Percentiles rank a stretch among this genome's conserved stretches.
Conservation (phyloP, 2,888 invertebrate species). For the Amblyjoppa proteus region DNA sequence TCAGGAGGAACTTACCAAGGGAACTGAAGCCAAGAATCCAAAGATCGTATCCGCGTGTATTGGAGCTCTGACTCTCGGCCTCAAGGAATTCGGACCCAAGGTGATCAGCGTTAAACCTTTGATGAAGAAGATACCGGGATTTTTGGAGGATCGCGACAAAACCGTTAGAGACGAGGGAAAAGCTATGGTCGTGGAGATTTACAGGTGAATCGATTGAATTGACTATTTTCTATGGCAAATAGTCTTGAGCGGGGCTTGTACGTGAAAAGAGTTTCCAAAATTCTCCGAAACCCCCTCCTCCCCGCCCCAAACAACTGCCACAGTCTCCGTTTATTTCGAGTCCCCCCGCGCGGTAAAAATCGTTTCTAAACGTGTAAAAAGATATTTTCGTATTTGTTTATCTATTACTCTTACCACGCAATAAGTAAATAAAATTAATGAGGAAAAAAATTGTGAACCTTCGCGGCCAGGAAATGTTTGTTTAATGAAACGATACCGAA, state of each 20-base stretch:
- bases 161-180: constrained; percentile 96
- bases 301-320: not conserved
- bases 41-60: constrained; percentile 96
- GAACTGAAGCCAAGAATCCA: constrained; percentile 98
- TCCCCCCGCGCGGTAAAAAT: too few species aligned
- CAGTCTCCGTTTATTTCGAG: too few species aligned
- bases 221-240: not conserved
- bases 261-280: not conserved
- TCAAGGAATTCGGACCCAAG: constrained; percentile 97
- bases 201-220: constrained; percentile 86
- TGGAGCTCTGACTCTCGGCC: constrained; percentile 90
- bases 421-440: too few species aligned
- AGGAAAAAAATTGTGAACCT: too few species aligned
- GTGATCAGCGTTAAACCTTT: constrained; percentile 95
- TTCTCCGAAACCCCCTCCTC: not conserved
- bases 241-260: not conserved
- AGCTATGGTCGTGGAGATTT: constrained; percentile 95
- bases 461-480: too few species aligned
- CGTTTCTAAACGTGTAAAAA: too few species aligned
- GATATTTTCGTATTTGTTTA: too few species aligned
- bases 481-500: too few species aligned
- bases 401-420: too few species aligned
- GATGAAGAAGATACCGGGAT: constrained; percentile 93
- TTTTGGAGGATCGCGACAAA: constrained; percentile 97
- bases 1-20: constrained; percentile 96